Conservation (phyloP, 1,140 invertebrate genomes). For the Scaptomyza graminum region DNA sequence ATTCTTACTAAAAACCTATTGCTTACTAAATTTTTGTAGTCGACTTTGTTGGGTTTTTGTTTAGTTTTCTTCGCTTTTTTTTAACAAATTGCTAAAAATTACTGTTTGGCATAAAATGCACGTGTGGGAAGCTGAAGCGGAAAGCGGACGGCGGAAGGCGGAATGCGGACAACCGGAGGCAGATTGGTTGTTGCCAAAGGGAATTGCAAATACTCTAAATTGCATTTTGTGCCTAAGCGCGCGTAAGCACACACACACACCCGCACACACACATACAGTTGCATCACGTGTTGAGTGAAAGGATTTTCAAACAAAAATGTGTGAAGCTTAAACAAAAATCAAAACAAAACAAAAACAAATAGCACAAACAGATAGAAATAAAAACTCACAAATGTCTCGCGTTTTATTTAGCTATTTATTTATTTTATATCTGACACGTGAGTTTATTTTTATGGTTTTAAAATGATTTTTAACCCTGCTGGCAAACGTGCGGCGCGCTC, state of each 20-base stretch:
- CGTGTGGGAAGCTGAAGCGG: constrained; percentile 26
- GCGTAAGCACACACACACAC: constrained; percentile 35
- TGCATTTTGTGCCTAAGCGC: constrained; percentile 57
- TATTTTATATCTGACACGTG: constrained; percentile 70
- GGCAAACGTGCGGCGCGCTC: constrained; percentile 17
- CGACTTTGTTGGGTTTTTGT: not conserved
- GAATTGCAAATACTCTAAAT: constrained; percentile 82
- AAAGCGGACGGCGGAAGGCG: constrained; percentile 11
- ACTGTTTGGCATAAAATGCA: constrained; percentile 1
- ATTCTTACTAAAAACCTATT: no score
- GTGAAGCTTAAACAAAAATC: constrained; percentile 69
- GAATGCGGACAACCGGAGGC: constrained; percentile 20
- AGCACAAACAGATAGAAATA: constrained; percentile 35
- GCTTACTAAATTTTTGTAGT: no score
- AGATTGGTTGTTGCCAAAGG: constrained; percentile 61
- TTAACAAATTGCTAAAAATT: not conserved
- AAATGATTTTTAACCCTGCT: constrained; percentile 80
- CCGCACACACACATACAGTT: constrained; percentile 28
- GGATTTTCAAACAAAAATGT: constrained; percentile 77
- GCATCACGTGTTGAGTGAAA: constrained; percentile 69
- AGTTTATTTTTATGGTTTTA: constrained; percentile 82
- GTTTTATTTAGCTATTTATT: constrained; percentile 66
- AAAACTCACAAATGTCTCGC: constrained; percentile 31
- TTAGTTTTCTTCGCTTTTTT: not conserved
- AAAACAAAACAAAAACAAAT: constrained; percentile 26